Conservation (phyloP, 2,888 invertebrate species). For the Dinocampus coccinellae region DNA sequence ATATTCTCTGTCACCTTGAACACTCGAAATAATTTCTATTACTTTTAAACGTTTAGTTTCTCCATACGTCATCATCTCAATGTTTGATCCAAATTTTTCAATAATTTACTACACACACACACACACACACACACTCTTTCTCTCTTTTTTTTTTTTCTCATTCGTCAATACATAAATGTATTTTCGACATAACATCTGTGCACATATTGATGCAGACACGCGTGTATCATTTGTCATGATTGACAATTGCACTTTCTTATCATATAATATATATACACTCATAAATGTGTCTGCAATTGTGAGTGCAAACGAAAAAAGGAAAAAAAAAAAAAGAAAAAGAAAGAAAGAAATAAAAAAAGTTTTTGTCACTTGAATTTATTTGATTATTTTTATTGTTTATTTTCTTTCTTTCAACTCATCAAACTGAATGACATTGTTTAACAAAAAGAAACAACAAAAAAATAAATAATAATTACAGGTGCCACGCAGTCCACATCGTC, state of each 20-base stretch:
- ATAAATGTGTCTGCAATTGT: neutral
- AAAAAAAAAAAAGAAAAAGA: no score
- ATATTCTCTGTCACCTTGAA: conserved; percentile 15
- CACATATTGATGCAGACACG: conserved; percentile 22
- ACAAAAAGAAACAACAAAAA: conserved; percentile 1
- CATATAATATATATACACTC: neutral
- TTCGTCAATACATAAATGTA: neutral
- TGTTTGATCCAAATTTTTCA: neutral
- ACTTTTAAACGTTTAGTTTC: neutral
- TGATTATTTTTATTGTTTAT: neutral
- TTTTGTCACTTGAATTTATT: neutral
- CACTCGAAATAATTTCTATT: neutral
- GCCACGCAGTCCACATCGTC: conserved; percentile 82
- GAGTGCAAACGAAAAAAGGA: neutral
- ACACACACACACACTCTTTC: no score
- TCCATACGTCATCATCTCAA: neutral
- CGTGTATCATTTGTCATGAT: conserved; percentile 15
- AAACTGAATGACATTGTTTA: neutral
- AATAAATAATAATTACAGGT: conserved; percentile 69
- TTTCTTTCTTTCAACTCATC: neutral
- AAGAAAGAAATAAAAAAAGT: no score
- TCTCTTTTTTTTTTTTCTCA: no score
- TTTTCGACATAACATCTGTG: conserved; percentile 1
- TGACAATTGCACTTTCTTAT: conserved; percentile 12
- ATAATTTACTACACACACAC: neutral